Evolutionary conservation across 92 coral and sea anemone genomes (phyloP).

Genomic region (Zoanthus gigantus): DNA sequence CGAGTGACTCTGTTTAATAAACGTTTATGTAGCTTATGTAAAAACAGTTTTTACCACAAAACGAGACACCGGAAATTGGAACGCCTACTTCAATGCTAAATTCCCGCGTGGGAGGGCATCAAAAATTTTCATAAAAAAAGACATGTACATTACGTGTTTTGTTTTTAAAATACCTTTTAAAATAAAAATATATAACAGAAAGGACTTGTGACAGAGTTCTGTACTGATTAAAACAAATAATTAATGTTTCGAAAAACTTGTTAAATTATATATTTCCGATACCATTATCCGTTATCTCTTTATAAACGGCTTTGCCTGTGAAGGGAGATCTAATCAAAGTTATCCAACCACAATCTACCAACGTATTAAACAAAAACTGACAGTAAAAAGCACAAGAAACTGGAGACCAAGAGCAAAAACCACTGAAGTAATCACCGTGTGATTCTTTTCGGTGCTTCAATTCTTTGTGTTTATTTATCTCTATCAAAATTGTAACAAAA

Average conservation of each 20-base stretch:
- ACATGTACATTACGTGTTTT: neutral
- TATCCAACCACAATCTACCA: no score
- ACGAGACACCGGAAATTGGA: slow-evolving; percentile 14
- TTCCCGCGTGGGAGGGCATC: slow-evolving; percentile 31
- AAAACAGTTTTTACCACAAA: slow-evolving; percentile 16
- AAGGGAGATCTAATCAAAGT: no score
- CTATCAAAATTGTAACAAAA: neutral
- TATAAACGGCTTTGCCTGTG: neutral
- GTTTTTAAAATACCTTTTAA: neutral
- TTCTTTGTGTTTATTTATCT: neutral
- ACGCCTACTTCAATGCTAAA: neutral
- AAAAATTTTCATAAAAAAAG: neutral
- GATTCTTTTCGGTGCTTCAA: neutral
- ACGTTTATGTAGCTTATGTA: neutral
- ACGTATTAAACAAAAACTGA: neutral
- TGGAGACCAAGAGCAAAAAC: neutral
- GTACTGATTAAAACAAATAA: neutral
- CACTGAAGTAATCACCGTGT: neutral
- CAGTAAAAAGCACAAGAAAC: neutral
- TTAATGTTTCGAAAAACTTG: neutral
- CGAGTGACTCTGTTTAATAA: neutral
- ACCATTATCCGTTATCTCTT: neutral
- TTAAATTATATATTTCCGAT: neutral
- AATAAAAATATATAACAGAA: neutral
- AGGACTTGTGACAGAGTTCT: neutral